A percentile compares a stretch with the other conserved stretches of the same genome.
Evolutionary conservation across 2,888 invertebrate genomes (phyloP).

Genomic region (Pterostichus madidus): DNA sequence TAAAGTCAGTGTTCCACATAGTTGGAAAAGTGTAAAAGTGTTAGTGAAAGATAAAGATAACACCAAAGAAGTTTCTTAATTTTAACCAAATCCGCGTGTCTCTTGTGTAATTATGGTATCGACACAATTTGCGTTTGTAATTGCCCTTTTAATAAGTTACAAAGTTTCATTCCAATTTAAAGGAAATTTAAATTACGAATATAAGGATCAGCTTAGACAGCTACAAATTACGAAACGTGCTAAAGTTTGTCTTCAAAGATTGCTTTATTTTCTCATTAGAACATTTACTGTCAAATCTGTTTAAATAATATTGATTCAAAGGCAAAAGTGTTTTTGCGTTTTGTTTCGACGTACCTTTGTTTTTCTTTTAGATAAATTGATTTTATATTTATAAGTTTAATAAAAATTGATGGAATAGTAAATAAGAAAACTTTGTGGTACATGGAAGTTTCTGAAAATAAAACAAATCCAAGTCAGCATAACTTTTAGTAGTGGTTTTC

Average conservation of each 20-base stretch:
- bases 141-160: slow-evolving; percentile 58
- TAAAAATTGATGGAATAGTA: slow-evolving; percentile 7
- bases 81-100: slow-evolving; percentile 38
- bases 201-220: slow-evolving; percentile 20
- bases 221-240: slow-evolving; percentile 16
- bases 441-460: background rate
- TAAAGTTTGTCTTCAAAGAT: slow-evolving; percentile 11
- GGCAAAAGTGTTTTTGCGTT: background rate
- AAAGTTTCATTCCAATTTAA: slow-evolving; percentile 45
- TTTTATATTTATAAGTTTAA: background rate
- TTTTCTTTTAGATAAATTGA: too few species aligned
- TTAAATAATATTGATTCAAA: background rate
- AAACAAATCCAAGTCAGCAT: background rate
- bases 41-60: slow-evolving; percentile 17
- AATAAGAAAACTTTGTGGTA: background rate
- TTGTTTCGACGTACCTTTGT: too few species aligned
- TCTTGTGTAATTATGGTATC: slow-evolving; percentile 55
- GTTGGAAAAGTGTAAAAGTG: slow-evolving; percentile 2
- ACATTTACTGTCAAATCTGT: slow-evolving; percentile 6
- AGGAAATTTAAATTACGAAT: slow-evolving; percentile 56
- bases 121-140: slow-evolving; percentile 51
- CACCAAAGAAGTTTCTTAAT: slow-evolving; percentile 26
- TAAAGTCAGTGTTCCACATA: background rate
- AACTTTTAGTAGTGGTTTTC: background rate
- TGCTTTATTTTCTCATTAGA: slow-evolving; percentile 6